Conservation (phyloP, 2,797 vertebrate genomes). For the Sebastes kiyomatsui region DNA sequence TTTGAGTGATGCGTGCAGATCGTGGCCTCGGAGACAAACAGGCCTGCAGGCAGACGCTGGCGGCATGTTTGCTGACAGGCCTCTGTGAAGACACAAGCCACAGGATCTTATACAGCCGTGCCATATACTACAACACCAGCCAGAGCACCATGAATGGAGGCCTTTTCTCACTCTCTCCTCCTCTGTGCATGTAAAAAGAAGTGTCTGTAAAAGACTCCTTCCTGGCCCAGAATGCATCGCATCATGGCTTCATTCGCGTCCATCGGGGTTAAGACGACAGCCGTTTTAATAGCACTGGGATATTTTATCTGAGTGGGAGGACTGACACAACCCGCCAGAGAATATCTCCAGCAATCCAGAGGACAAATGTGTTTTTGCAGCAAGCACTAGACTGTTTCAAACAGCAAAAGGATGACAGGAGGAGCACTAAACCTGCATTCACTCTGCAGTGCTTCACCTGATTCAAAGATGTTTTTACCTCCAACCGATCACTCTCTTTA, state of each 20-base stretch:
- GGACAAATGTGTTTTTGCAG: conserved; percentile 45
- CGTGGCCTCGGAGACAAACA: conserved; percentile 68
- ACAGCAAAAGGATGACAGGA: conserved; percentile 17
- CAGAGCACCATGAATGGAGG: conserved; percentile 63
- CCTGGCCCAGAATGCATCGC: conserved; percentile 14
- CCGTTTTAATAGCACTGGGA: conserved; percentile 7
- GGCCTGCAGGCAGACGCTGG: conserved; percentile 33
- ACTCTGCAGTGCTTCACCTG: conserved; percentile 3
- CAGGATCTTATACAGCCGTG: conserved; percentile 69
- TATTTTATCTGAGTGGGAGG: conserved; percentile 34
- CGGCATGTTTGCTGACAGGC: conserved; percentile 80
- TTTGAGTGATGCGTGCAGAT: conserved; percentile 35
- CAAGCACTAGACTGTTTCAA: conserved; percentile 59
- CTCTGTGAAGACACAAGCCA: conserved; percentile 77
- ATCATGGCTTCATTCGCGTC: not conserved
- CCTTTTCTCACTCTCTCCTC: conserved; percentile 41
- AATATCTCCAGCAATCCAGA: conserved; percentile 18
- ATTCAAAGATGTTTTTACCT: conserved; percentile 32
- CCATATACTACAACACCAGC: conserved; percentile 66
- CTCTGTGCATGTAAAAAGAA: conserved; percentile 8
- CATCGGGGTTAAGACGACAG: not conserved
- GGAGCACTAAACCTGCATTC: not conserved
- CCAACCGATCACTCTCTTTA: not conserved
- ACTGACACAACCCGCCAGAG: conserved; percentile 13
- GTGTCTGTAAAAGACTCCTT: not conserved